Conservation (phyloP, 2,888 invertebrate genomes). For the Aspidiotus rigidus region DNA sequence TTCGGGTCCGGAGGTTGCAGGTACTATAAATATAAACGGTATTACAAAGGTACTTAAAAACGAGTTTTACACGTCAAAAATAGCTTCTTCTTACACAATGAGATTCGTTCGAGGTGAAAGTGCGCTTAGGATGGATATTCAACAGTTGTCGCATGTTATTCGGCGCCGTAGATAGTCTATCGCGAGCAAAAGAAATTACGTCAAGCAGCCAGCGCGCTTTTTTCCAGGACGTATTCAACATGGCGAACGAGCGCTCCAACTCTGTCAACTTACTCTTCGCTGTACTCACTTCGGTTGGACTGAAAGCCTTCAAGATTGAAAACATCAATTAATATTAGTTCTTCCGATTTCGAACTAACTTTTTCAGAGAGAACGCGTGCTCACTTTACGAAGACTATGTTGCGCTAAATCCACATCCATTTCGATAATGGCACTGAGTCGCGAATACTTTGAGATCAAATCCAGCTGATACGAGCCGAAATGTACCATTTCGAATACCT, state of each 20-base stretch:
- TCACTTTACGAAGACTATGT: conserved; percentile 75
- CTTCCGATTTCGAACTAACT: not conserved
- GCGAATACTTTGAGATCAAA: conserved; percentile 82
- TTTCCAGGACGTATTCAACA: conserved; percentile 84
- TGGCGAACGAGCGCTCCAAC: conserved; percentile 73
- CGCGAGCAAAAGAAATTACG: conserved; percentile 85
- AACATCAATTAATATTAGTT: not conserved
- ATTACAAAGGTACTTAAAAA: not conserved
- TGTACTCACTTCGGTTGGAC: conserved; percentile 70
- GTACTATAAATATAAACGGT: conserved; percentile 35
- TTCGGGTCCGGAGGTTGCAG: conserved; percentile 57
- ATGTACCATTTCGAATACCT: conserved; percentile 91
- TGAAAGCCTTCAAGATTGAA: conserved; percentile 60
- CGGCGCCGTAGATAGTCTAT: conserved; percentile 49
- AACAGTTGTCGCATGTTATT: conserved; percentile 43
- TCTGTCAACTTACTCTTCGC: conserved; percentile 77
- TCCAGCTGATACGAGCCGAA: conserved; percentile 85
- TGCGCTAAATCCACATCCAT: conserved; percentile 84
- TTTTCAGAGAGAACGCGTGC: conserved; percentile 9
- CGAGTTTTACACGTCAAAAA: too few relatives aligned
- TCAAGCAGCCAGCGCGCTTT: conserved; percentile 93
- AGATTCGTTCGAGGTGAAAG: conserved; percentile 37
- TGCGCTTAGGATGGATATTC: conserved; percentile 40
- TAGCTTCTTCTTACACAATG: conserved; percentile 41
- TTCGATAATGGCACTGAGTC: conserved; percentile 86